Conservation (phyloP, 2,888 invertebrate genomes). For the Proisotoma minuta region DNA sequence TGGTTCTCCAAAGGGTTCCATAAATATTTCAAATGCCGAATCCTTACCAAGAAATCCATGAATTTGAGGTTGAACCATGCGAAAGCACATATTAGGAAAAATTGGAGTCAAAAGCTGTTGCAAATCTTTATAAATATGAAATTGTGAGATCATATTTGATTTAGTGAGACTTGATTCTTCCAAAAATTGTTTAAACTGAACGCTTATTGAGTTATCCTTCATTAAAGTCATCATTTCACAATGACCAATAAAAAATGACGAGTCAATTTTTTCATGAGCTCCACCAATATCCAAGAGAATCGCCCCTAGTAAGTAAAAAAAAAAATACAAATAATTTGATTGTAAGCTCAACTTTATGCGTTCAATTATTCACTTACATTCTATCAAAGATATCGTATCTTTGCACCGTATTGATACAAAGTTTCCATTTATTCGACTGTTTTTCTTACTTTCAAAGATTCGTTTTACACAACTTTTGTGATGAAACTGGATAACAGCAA, state of each 20-base stretch:
- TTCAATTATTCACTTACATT: neutral
- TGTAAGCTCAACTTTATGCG: neutral
- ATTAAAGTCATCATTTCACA: neutral
- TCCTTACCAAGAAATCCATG: neutral
- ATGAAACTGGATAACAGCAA: slow-evolving; percentile 1
- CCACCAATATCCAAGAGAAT: slow-evolving; percentile 1
- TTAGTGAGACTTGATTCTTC: neutral
- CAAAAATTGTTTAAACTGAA: neutral
- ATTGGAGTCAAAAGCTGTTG: neutral
- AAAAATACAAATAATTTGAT: neutral
- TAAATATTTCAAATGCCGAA: neutral
- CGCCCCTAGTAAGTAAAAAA: neutral
- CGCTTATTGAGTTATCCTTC: neutral
- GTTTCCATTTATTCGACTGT: neutral
- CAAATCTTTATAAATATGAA: neutral
- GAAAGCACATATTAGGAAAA: neutral
- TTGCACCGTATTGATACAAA: neutral
- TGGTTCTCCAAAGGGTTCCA: slow-evolving; percentile 3
- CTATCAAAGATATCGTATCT: neutral
- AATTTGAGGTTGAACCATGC: neutral
- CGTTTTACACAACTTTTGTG: neutral
- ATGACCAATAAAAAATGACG: neutral
- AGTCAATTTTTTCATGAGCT: neutral
- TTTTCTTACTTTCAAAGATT: neutral
- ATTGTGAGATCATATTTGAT: neutral